Conservation (phyloP, 2,888 invertebrate genomes). For the Pammene aurita region DNA sequence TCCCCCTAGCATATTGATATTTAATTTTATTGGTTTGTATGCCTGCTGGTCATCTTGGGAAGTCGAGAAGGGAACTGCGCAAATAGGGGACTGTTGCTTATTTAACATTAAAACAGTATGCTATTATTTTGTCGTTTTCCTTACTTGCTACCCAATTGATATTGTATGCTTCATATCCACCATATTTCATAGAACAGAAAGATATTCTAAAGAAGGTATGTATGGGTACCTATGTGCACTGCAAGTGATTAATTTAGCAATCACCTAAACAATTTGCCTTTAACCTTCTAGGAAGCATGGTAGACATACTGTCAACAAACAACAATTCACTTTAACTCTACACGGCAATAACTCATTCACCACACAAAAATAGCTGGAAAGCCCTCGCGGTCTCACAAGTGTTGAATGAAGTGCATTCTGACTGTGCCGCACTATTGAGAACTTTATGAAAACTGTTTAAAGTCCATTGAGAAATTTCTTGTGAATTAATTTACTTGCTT, state of each 20-base stretch:
- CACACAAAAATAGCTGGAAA: slow-evolving; percentile 33
- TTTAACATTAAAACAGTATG: not conserved
- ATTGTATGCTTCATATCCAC: not conserved
- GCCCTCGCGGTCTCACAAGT: slow-evolving; percentile 23
- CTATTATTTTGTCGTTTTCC: not conserved
- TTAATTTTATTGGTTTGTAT: slow-evolving; percentile 22
- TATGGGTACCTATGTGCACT: not conserved
- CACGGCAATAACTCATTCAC: slow-evolving; percentile 29
- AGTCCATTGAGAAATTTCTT: not conserved
- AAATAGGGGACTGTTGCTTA: slow-evolving; percentile 20
- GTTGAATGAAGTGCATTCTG: slow-evolving; percentile 29
- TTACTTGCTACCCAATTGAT: not conserved
- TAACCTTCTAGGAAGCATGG: slow-evolving; percentile 3
- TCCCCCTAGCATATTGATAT: slow-evolving; percentile 21
- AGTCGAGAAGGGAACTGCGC: slow-evolving; percentile 9
- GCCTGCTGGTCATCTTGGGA: slow-evolving; percentile 32
- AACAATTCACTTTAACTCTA: slow-evolving; percentile 31
- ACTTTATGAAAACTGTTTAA: not conserved
- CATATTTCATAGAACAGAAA: not conserved
- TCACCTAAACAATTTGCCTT: slow-evolving; percentile 19
- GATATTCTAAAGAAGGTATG: not conserved
- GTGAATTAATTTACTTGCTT: slow-evolving; percentile 11
- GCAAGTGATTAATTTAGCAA: slow-evolving; percentile 2
- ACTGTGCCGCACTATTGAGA: not conserved
- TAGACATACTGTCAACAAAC: slow-evolving; percentile 18